Conservation (phyloP, 1,140 invertebrate species). For the Colletes latitarsis region DNA sequence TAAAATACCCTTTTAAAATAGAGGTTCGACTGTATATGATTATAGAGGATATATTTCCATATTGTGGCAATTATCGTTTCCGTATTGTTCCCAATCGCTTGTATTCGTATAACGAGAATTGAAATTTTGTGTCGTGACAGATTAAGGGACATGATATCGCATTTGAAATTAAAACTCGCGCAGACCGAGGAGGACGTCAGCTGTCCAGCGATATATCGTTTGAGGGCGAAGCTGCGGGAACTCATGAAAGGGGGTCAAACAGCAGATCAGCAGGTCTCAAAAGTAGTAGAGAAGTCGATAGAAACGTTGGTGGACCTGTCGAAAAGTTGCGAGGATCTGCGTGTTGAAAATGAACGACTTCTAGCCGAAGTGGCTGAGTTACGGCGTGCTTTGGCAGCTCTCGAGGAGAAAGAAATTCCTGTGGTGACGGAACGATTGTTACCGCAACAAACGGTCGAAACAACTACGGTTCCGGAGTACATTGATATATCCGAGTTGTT, state of each 20-base stretch:
- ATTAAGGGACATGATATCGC: slow-evolving; percentile 65
- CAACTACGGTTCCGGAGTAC: slow-evolving; percentile 18
- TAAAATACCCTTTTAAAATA: too few relatives aligned
- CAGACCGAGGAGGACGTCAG: slow-evolving; percentile 70
- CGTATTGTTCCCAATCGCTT: too few relatives aligned
- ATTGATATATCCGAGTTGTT: slow-evolving; percentile 32
- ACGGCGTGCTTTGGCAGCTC: slow-evolving; percentile 25
- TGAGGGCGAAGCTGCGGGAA: slow-evolving; percentile 71
- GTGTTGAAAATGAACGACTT: slow-evolving; percentile 65
- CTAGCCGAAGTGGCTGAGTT: slow-evolving; percentile 51
- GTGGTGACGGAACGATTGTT: not conserved
- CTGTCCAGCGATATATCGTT: slow-evolving; percentile 71
- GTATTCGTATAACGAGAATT: too few relatives aligned
- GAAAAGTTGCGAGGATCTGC: slow-evolving; percentile 66
- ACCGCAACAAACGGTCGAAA: not conserved
- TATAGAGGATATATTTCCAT: too few relatives aligned
- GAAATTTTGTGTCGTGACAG: slow-evolving; percentile 50
- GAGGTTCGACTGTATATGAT: too few relatives aligned
- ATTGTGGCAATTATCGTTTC: not conserved
- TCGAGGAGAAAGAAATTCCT: not conserved
- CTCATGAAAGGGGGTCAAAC: slow-evolving; percentile 69
- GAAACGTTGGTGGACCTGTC: slow-evolving; percentile 66
- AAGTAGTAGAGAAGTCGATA: slow-evolving; percentile 67
- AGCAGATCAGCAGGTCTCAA: slow-evolving; percentile 63
- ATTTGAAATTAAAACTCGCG: slow-evolving; percentile 66